These are phyloP conservation scores for Amblyteles armatorius DNA, from an alignment of 2,888 invertebrate species.

Conservation along the genomic window DNA sequence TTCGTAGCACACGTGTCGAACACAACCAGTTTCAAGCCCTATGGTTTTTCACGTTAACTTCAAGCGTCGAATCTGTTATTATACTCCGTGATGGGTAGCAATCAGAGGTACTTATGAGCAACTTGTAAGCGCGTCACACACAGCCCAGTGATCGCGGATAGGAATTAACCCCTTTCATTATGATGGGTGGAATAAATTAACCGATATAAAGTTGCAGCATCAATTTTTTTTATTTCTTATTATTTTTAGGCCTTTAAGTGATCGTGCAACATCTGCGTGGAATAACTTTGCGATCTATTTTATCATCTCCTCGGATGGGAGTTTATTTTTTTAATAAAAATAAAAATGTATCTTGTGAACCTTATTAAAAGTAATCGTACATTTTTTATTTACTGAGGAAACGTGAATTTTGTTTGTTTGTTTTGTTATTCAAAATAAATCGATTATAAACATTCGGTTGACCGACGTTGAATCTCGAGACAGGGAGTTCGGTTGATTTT, in stretches of 20 bases:
- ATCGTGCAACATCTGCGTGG: neutral
- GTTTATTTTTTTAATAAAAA: no score
- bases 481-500: no score
- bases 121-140: constrained; percentile 33
- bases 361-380: no score
- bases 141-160: constrained; percentile 51
- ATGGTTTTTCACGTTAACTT: constrained; percentile 4
- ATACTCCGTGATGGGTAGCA: constrained; percentile 6
- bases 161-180: constrained; percentile 32
- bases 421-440: neutral
- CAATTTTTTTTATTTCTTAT: neutral
- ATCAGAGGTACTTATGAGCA: constrained; percentile 35
- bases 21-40: neutral
- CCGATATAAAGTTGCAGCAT: neutral
- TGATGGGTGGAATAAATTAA: neutral
- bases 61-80: constrained; percentile 27
- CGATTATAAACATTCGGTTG: neutral
- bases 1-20: neutral
- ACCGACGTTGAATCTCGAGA: neutral
- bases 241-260: neutral
- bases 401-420: no score
- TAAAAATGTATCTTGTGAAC: no score
- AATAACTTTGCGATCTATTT: neutral
- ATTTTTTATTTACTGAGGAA: no score
- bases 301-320: neutral